phyloP scores from a whole-genome alignment of 2,888 invertebrate species.

The Brachypterus glaber region DNA sequence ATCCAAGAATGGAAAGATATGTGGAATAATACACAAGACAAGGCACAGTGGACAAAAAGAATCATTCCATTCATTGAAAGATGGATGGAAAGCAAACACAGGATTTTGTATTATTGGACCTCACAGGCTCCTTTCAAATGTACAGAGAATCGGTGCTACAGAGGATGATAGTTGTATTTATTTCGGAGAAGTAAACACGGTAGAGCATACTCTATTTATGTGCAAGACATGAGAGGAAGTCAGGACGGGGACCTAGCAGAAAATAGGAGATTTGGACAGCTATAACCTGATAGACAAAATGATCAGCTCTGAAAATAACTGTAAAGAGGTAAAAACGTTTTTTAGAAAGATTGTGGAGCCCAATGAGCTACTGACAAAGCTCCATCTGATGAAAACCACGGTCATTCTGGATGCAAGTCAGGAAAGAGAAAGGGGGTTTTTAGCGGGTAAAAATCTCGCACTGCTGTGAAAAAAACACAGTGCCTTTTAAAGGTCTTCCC shows the following conservation, averaged over 20 bases:
- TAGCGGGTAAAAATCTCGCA: no score
- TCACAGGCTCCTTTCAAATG: constrained; percentile 5
- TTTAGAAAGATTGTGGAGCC: no score
- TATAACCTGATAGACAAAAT: neutral
- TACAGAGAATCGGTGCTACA: constrained; percentile 4
- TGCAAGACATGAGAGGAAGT: constrained; percentile 6
- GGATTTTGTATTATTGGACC: constrained; percentile 4
- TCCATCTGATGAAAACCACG: no score
- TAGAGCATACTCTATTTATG: constrained; percentile 10
- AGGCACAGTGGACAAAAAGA: constrained; percentile 7
- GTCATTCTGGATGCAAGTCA: no score
- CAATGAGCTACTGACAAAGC: no score
- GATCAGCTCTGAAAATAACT: neutral
- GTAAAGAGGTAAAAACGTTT: neutral
- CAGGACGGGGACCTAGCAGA: neutral
- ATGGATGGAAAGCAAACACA: constrained; percentile 4
- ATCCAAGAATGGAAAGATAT: no score
- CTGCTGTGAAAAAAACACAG: no score
- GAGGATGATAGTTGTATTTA: constrained; percentile 6
- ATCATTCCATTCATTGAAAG: constrained; percentile 6
- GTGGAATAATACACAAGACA: no score
- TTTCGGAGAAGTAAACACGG: constrained; percentile 9
- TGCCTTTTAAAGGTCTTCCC: no score
- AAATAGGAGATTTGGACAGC: neutral
- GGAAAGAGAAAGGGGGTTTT: no score